Evolutionary conservation across 2,888 invertebrate species (phyloP).

Genomic region (Teleogryllus oceanicus): DNA sequence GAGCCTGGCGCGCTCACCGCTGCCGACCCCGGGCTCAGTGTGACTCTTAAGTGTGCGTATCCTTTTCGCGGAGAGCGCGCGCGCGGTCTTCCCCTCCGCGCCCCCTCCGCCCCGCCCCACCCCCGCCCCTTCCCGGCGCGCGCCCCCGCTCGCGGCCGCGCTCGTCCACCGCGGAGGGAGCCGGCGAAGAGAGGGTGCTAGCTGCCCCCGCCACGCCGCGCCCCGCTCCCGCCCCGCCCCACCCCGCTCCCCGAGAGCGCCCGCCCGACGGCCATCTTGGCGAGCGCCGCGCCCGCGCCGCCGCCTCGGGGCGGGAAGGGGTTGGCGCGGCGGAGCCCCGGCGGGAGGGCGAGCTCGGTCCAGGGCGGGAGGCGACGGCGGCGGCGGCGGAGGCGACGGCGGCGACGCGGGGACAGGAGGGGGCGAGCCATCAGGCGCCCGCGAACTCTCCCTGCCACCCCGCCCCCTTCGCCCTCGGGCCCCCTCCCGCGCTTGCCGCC

Average conservation of each 20-base stretch:
- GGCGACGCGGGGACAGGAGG: not conserved
- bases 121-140: too few species aligned
- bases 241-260: not conserved
- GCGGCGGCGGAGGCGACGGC: not conserved
- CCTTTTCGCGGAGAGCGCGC: not conserved
- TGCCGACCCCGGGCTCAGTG: not conserved
- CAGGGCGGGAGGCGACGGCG: not conserved
- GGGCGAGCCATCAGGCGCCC: too few species aligned
- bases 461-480: too few species aligned
- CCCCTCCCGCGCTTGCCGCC: too few species aligned
- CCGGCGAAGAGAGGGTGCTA: not conserved
- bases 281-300: not conserved
- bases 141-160: too few species aligned
- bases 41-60: conserved; percentile 3
- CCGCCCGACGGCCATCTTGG: not conserved
- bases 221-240: not conserved
- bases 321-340: not conserved
- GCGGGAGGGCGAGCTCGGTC: not conserved
- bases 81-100: too few species aligned
- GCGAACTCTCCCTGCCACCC: too few species aligned
- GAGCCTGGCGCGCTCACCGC: too few species aligned
- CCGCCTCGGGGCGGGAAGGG: not conserved
- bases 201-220: not conserved
- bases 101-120: too few species aligned
- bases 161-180: not conserved